Percentiles rank a stretch among this genome's conserved stretches.
phyloP scores from a whole-genome alignment of 2,888 invertebrate genomes.

The Hylaea fasciaria region DNA sequence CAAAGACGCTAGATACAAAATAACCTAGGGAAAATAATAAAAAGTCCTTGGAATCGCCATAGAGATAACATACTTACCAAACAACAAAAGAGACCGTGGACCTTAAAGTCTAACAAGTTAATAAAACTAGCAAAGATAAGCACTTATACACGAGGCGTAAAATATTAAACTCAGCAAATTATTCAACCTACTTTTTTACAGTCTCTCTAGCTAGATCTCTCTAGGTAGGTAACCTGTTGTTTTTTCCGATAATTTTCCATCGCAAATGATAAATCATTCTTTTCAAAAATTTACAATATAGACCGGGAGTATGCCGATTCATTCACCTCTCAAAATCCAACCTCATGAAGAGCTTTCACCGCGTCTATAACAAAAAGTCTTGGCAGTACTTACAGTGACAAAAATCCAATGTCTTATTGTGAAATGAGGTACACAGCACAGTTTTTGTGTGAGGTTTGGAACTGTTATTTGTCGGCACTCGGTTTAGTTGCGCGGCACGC shows the following conservation, averaged over 20 bases:
- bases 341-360: constrained; percentile 55
- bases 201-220: background rate
- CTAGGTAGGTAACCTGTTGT: background rate
- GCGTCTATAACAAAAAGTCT: constrained; percentile 38
- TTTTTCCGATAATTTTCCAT: too few species aligned
- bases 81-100: too few species aligned
- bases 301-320: constrained; percentile 42
- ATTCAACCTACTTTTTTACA: constrained; percentile 37
- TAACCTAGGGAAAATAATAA: too few species aligned
- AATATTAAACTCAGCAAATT: constrained; percentile 32
- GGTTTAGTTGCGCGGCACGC: constrained; percentile 55
- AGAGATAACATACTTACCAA: too few species aligned
- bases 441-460: constrained; percentile 61
- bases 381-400: constrained; percentile 65
- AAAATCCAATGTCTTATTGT: constrained; percentile 69
- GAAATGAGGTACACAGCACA: constrained; percentile 72
- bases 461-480: constrained; percentile 51
- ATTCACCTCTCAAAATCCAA: constrained; percentile 57
- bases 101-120: background rate
- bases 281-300: constrained; percentile 27
- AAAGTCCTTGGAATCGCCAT: too few species aligned
- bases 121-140: constrained; percentile 2
- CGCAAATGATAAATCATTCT: background rate
- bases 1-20: too few species aligned
- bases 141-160: constrained; percentile 14